These are phyloP conservation scores for Hyperoplus immaculatus DNA, from an alignment of 2,797 vertebrate genomes.

Conservation along the genomic window DNA sequence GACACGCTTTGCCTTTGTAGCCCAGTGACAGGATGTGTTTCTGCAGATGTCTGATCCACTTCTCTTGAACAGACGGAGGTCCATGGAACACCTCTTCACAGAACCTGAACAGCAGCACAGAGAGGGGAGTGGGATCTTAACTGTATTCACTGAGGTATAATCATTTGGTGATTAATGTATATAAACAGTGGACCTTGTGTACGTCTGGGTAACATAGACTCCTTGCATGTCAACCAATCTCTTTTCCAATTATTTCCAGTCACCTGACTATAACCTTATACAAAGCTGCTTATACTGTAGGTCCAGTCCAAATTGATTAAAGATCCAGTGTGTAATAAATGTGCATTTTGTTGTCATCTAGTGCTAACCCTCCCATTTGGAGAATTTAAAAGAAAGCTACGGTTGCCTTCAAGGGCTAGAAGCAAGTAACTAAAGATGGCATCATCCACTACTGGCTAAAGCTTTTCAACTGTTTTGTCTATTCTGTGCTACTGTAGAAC, in stretches of 20 bases:
- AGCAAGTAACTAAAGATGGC: no score
- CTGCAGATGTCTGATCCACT: constrained; percentile 95
- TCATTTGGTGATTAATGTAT: background rate
- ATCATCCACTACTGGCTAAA: no score
- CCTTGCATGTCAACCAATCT: background rate
- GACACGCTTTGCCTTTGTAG: constrained; percentile 87
- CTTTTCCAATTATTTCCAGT: background rate
- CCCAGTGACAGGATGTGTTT: constrained; percentile 95
- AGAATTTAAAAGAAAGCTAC: no score
- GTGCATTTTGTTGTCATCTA: no score
- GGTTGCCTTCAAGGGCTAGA: no score
- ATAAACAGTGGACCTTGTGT: background rate
- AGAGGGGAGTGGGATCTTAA: background rate
- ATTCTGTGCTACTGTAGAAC: no score
- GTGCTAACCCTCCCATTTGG: no score
- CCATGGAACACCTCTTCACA: constrained; percentile 96
- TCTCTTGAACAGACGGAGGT: constrained; percentile 93
- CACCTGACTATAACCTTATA: background rate
- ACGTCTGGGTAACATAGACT: background rate
- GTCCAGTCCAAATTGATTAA: no score
- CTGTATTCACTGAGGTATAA: background rate
- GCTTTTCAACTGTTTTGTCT: no score
- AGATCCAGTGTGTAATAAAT: no score
- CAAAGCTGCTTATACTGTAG: background rate
- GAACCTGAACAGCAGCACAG: constrained; percentile 85